Percentiles rank a stretch among this genome's conserved stretches.
These are phyloP conservation scores for Gymnosoma rotundatum DNA, from an alignment of 2,888 invertebrate genomes.

Conservation along the genomic window DNA sequence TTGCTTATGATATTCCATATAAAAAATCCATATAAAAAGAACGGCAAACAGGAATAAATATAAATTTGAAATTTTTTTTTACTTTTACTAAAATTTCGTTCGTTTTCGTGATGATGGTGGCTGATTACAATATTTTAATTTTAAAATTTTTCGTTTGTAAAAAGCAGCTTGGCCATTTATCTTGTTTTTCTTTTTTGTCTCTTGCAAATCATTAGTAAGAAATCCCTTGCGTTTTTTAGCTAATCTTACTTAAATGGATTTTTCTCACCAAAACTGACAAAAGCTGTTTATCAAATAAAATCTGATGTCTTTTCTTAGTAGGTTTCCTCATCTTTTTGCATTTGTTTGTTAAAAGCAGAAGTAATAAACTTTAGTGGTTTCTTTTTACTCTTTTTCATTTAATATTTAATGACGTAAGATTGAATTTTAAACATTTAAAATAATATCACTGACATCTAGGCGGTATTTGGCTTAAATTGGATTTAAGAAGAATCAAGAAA, in stretches of 20 bases:
- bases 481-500: no score
- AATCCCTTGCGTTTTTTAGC: slow-evolving; percentile 49
- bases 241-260: slow-evolving; percentile 60
- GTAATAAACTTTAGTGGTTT: neutral
- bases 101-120: neutral
- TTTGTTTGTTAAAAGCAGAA: neutral
- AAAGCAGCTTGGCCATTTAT: neutral
- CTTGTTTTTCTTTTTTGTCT: neutral
- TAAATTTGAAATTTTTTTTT: neutral
- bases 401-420: no score
- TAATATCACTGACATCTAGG: no score
- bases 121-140: slow-evolving; percentile 42
- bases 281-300: slow-evolving; percentile 57
- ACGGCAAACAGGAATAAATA: neutral
- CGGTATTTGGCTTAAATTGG: no score
- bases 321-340: neutral
- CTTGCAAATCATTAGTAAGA: slow-evolving; percentile 22
- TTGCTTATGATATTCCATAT: slow-evolving; percentile 20
- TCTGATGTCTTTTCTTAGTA: slow-evolving; percentile 9
- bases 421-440: no score
- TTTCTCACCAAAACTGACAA: slow-evolving; percentile 61
- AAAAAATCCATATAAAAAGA: neutral
- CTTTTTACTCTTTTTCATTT: neutral
- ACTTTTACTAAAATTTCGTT: neutral
- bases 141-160: neutral